Base-by-base conservation (phyloP, 1,140 invertebrate genomes). In the Drosophila nebulosa region DNA sequence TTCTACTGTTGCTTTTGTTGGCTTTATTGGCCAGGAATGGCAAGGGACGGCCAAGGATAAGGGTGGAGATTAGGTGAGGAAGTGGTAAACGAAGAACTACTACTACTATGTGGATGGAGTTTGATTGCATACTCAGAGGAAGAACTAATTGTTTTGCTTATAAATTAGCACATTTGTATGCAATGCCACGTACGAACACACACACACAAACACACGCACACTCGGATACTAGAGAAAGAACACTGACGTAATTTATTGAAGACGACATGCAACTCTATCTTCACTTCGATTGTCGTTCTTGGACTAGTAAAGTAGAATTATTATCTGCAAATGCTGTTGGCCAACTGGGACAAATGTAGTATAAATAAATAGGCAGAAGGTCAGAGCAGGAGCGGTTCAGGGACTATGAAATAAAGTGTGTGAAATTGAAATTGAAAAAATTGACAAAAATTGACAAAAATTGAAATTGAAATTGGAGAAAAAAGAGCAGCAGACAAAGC, bases 111-210 rank as follows among this genome's bases (percentile, higher is more conserved):
- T 58, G 52, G 53, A 78, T 62, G 74, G 66, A 71, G 74, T 78
- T 71, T 74, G 74, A 80, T 69, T 86, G 78, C 77, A 80, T 62
- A 69, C 55, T 71, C 71, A 61, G 27, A 60, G 56, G 53, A 53
- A 66, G 39, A 86, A 72, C 81, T 86, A 86, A 86, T 86, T 86
- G 81, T 86, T 86, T 86, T 86, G 39, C 83, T 78, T 86, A 85
- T 81, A 86, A 88, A 86, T 86, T 86, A 86, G 67, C 81, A 86
- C 83, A 86, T 86, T 88, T 81, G 78, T 86, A 86, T 86, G 78
- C 83, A 81, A n/a, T 72, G 67, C 55, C 66, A 78, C 74, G 74
- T 55, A 63, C 69, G 3, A 22, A 64, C 56, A 67, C n/a, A 9
- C 26, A 52, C 64, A 57, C 64, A 53, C 71, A n/a, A n/a, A 65